Base-by-base conservation (phyloP, 2,797 vertebrate species). In the Kryptolebias ocellatus region DNA sequence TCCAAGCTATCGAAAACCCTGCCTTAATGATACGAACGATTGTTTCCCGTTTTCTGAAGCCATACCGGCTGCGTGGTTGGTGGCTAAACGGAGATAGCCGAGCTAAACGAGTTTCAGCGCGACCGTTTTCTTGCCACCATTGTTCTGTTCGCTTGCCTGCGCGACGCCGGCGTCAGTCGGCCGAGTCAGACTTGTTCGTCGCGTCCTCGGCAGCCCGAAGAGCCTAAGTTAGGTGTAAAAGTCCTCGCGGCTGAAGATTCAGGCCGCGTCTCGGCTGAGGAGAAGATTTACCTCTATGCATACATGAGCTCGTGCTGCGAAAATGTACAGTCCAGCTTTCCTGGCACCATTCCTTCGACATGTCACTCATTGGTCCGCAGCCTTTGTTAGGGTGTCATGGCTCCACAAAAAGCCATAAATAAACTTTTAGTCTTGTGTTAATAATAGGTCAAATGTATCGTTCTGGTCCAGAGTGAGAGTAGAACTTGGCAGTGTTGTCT, bases 21-120 rank as follows among this genome's bases (percentile, higher is more conserved):
- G 94, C 94, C 94, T 94, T 95, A 95, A 93, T 65, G 65, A 87
- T 86, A 78, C 71, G 70, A 74, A 83, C 60, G 70, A 87, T 89
- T 87, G 86, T 92, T 82, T 74, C 76, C 70, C 74, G 60, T 68
- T 84, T 78, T 83, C 85, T 88, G 85, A 91, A 93, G 93, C 91
- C 93, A 91, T 92, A 91, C 81, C 84, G 91, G 91, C 90, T 90
- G 74, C 67, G 87, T 68, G 54, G 74, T 84, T 74, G 67, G 64
- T 75, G 71, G 74, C 67, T 77, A 58, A 81, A 74, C 65, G 78
- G 72, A 73, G 72, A 70, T 50, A 1, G 52, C 66, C 10, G 5
- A 60, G 80, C 64, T 59, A 62, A n/a, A n/a, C n/a, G n/a, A n/a
- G 70, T 85, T 64, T 79, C 29, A 75, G 63, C 60, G 37, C 74